Evolutionary conservation across 2,797 vertebrate species (phyloP).

Genomic region (Melanotaenia nigrans): DNA sequence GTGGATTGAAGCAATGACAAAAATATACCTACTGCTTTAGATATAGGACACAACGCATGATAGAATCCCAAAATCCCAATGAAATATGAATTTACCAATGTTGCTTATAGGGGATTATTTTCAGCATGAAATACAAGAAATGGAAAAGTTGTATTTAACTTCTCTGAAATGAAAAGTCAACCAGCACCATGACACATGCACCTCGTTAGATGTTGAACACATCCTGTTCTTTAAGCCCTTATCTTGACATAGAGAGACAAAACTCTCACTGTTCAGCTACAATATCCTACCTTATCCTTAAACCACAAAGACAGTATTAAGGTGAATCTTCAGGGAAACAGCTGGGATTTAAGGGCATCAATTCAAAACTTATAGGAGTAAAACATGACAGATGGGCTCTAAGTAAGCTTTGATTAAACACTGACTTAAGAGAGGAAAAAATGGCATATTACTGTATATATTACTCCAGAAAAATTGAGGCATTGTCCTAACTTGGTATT

Average conservation of each 20-base stretch:
- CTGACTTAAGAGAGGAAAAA: constrained; percentile 22
- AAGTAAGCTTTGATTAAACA: constrained; percentile 45
- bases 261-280: neutral
- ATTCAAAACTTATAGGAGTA: constrained; percentile 16
- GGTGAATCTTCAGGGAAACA: constrained; percentile 28
- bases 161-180: constrained; percentile 1
- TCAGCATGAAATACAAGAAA: neutral
- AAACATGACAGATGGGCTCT: constrained; percentile 33
- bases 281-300: constrained; percentile 46
- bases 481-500: no score
- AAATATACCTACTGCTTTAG: constrained; percentile 43
- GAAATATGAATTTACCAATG: constrained; percentile 1
- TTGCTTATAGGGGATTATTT: neutral
- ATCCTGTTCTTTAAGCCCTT: neutral
- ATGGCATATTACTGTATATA: constrained; percentile 31
- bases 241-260: constrained; percentile 6
- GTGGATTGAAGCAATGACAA: constrained; percentile 38
- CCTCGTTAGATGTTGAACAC: neutral
- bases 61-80: constrained; percentile 1
- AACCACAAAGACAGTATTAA: constrained; percentile 43
- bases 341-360: constrained; percentile 36
- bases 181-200: neutral
- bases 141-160: neutral
- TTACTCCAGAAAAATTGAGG: neutral
- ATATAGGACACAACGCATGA: constrained; percentile 2